phyloP scores from a whole-genome alignment of 2,888 invertebrate genomes.

The Coleophora flavipennella region DNA sequence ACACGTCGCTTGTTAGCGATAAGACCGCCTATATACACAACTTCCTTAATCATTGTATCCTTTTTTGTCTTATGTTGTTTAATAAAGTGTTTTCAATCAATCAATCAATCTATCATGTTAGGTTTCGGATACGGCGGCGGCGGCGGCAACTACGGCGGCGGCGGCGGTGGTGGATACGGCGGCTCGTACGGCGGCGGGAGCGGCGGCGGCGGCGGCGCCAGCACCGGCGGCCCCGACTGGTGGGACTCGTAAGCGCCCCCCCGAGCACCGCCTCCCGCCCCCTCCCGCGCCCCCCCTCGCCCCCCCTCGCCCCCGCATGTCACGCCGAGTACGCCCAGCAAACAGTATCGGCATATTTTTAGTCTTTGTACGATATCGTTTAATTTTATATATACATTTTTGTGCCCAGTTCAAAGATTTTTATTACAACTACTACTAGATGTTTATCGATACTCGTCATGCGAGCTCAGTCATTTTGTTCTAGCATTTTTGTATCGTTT shows the following conservation, averaged over 20 bases:
- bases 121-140: conserved; percentile 54
- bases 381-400: neutral
- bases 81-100: no score
- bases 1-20: no score
- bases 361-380: neutral
- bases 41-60: no score
- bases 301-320: neutral
- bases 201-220: conserved; percentile 61
- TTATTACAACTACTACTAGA: neutral
- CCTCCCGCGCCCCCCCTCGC: conserved; percentile 7
- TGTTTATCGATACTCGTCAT: conserved; percentile 1
- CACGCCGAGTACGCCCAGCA: no score
- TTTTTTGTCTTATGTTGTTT: no score
- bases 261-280: conserved; percentile 6
- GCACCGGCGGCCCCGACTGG: conserved; percentile 63
- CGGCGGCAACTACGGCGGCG: conserved; percentile 53
- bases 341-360: no score
- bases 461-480: no score
- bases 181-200: conserved; percentile 56
- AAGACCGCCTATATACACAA: no score
- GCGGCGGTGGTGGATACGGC: conserved; percentile 61
- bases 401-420: neutral
- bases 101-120: conserved; percentile 12
- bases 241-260: conserved; percentile 53
- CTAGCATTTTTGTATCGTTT: conserved; percentile 4